Evolutionary conservation across 2,888 invertebrate species (phyloP).

Genomic region (Meandrusa payeni): DNA sequence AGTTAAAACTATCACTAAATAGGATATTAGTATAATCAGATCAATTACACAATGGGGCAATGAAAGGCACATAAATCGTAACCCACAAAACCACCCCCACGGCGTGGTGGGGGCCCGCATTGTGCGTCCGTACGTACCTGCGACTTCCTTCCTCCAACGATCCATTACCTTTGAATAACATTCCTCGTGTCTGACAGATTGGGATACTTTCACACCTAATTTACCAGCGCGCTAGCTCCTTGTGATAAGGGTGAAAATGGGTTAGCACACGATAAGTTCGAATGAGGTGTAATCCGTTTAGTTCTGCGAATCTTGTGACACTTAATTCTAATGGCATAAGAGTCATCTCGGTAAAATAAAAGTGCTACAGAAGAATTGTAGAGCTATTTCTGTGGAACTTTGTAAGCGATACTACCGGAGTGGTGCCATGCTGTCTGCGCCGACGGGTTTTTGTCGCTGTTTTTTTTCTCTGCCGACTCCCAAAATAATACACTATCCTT

Average conservation of each 20-base stretch:
- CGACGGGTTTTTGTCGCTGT: conserved; percentile 11
- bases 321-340: not conserved
- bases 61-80: not conserved
- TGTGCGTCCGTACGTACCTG: conserved; percentile 63
- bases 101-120: conserved; percentile 23
- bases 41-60: conserved; percentile 11
- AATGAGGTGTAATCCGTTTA: conserved; percentile 4
- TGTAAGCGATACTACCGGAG: not conserved
- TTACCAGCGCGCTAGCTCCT: not conserved
- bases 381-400: conserved; percentile 8
- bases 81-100: conserved; percentile 1
- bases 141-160: conserved; percentile 77
- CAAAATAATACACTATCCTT: conserved; percentile 13
- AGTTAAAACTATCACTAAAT: too few relatives aligned
- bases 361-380: not conserved
- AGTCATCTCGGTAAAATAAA: not conserved
- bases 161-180: conserved; percentile 73
- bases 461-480: conserved; percentile 9
- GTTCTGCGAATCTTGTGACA: not conserved
- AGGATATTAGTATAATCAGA: too few relatives aligned
- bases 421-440: conserved; percentile 21
- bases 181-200: conserved; percentile 69
- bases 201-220: conserved; percentile 58
- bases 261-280: not conserved
- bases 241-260: not conserved